Base-by-base conservation (phyloP, 2,888 invertebrate genomes). In the Argynnis bischoffii region DNA sequence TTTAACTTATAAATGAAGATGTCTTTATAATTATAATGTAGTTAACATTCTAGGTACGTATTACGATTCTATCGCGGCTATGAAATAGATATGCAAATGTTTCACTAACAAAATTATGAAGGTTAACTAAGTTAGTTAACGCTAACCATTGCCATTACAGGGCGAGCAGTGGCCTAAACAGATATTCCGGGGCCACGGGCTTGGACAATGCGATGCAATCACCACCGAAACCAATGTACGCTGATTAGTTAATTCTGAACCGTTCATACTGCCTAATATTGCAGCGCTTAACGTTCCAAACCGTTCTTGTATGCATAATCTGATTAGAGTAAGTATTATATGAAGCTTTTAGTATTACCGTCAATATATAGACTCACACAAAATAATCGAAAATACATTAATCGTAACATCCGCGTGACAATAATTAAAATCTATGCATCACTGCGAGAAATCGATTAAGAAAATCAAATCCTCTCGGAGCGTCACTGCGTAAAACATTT, bases 241-340 rank as follows among this genome's bases (percentile, higher is more conserved):
- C 89, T 92, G 92, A 92, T 92, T 92, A 92, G 91, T 87, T 91
- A 91, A 90, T 90, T 85, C 90, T 81, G 86, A 81, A 84, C 84
- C 84, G 89, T 83, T 86, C 89, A 84, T 84, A 89, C 86, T 84
- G 85, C 88, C 89, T 87, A 88, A 87, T 86, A 80, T 86, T 81
- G 81, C 79, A 79, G 79, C 81, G 78, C 78, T 80, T 80, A 81
- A 77, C 84, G 88, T 80, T 83, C 82, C 81, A 80, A 90, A 85
- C 89, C 88, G 83, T 88, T 90, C 91, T 90, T 90, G 90, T 90
- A 89, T 91, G 90, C 90, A 91, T 92, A 91, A 92, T 91, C 91
- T 90, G 90, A 91, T 90, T 90, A 91, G 82, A 82, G 82, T 88
- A 90, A 90, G 90, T 90, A 90, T 89, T 84, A 86, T 88, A 88